Base-by-base conservation (phyloP, 2,113 vertebrate genomes). In the Hippocampus comes region DNA sequence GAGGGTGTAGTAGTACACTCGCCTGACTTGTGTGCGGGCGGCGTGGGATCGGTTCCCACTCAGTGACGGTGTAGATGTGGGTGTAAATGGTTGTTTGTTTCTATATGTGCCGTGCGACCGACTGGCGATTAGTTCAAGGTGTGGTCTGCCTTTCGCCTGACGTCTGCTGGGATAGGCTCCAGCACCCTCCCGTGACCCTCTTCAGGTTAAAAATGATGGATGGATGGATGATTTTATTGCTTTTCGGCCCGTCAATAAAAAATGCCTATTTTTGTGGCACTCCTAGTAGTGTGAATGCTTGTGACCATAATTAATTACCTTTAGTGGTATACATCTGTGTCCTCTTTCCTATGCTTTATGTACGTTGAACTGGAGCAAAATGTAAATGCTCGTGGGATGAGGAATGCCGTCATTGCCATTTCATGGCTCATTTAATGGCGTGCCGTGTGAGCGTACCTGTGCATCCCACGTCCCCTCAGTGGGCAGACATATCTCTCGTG, bases 401-500 rank as follows among this genome's bases (percentile, higher is more conserved):
- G 23, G 64, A 43, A 8, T 65, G 41, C 21, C 17, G 9, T 25
- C 25, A 23, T 46, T 43, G 63, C 5, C 5, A 3, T 65, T 65
- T 46, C n/a, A 66, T 59, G 66, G 79, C 77, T 56, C 73, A 18
- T 49, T 51, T 67, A 43, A 67, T 30, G 70, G 71, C 67, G 59
- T 51, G 76, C 38, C 56, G 70, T 46, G 42, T 20, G 60, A 65
- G 51, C 61, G 59, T 67, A 75, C 71, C 72, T 76, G 63, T 34
- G 27, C 20, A 56, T 18, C 63, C 43, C 68, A 12, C 66, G 69
- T 25, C 20, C 51, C 72, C 56, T 68, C 2, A 71, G 70, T 43
- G 71, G 72, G 73, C 57, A 38, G 23, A 71, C 38, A 55, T 51
- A 56, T 75, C 79, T 79, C 78, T 46, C 41, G 6, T 34, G 71